These are phyloP conservation scores for Stegana nigrithorax DNA, from an alignment of 2,888 invertebrate genomes.

Conservation along the genomic window DNA sequence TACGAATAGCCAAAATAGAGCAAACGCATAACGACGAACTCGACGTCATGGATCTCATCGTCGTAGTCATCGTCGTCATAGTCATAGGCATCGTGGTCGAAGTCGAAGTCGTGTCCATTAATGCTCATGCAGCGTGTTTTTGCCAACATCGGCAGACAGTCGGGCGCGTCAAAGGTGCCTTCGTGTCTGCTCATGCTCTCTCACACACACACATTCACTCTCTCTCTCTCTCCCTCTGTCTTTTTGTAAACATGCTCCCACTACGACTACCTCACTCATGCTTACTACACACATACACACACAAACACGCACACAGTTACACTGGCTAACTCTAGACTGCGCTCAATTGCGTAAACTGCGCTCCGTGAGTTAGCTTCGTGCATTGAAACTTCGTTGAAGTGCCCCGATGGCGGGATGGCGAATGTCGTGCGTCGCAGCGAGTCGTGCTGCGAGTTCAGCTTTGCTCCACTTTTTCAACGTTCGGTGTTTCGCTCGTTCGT, in stretches of 20 bases:
- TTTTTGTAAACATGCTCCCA: background rate
- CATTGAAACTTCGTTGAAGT: background rate
- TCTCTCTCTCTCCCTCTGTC: background rate
- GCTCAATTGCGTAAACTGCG: too few species aligned
- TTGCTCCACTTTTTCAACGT: constrained; percentile 7
- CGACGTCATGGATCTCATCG: background rate
- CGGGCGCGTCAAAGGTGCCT: constrained; percentile 15
- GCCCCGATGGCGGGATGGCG: too few species aligned
- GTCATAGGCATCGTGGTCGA: background rate
- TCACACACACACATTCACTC: background rate
- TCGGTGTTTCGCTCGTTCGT: background rate
- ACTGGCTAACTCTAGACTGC: too few species aligned
- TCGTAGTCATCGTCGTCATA: background rate
- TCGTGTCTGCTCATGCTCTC: too few species aligned
- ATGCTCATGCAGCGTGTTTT: constrained; percentile 37
- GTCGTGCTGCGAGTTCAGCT: constrained; percentile 4
- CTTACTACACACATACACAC: constrained; percentile 6
- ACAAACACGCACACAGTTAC: background rate
- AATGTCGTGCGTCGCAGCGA: background rate
- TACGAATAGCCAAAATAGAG: constrained; percentile 15
- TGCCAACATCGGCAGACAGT: constrained; percentile 31
- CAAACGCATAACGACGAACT: background rate
- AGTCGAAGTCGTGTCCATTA: background rate
- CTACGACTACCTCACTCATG: too few species aligned
- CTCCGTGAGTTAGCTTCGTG: too few species aligned